Evolutionary conservation across 2,113 vertebrate genomes (phyloP).

Genomic region (Electrona antarctica): DNA sequence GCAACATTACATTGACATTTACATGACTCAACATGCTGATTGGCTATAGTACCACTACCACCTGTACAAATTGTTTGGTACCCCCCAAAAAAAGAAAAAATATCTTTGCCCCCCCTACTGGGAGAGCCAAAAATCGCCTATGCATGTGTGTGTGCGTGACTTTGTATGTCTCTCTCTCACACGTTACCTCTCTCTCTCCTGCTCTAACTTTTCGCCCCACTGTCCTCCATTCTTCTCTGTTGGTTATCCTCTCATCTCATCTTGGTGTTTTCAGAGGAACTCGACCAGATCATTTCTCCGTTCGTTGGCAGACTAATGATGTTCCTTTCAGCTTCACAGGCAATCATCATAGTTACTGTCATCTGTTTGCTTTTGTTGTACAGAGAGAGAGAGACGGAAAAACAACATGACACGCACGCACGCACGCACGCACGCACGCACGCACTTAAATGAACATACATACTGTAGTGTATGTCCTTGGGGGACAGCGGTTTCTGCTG

Average conservation of each 20-base stretch:
- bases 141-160: too few species aligned
- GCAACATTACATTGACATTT: too few species aligned
- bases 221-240: neutral
- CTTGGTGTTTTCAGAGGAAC: conserved; percentile 47
- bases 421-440: neutral
- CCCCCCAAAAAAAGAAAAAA: too few species aligned
- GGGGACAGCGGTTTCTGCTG: too few species aligned
- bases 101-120: too few species aligned
- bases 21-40: too few species aligned
- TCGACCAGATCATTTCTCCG: conserved; percentile 33
- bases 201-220: neutral
- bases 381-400: conserved; percentile 23
- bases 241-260: conserved; percentile 18
- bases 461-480: too few species aligned
- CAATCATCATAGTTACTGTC: conserved; percentile 52
- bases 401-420: neutral
- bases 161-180: neutral
- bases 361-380: conserved; percentile 50
- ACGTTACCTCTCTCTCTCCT: neutral
- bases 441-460: conserved; percentile 5
- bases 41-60: too few species aligned
- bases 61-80: too few species aligned
- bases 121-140: too few species aligned
- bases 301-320: conserved; percentile 4
- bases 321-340: conserved; percentile 56